Evolutionary conservation across 2,888 invertebrate genomes (phyloP).

Genomic region (Ennomos fuscantarius): DNA sequence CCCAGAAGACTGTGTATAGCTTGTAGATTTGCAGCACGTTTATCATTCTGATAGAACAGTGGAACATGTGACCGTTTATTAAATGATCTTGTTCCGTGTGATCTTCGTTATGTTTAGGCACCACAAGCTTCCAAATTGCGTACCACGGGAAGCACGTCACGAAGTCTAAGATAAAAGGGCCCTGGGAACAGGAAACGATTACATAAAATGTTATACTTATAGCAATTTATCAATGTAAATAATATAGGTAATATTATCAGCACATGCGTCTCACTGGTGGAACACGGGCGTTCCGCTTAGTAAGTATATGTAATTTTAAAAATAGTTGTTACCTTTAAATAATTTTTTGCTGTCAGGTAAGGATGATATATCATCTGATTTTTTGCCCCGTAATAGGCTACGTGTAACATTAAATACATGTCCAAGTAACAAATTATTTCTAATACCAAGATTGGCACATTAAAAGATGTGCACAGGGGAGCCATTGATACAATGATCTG

Average conservation of each 20-base stretch:
- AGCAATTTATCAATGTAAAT: too few species aligned
- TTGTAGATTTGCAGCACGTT: conserved; percentile 77
- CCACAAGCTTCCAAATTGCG: conserved; percentile 59
- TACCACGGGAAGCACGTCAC: conserved; percentile 81
- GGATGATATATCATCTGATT: conserved; percentile 83
- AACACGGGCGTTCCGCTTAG: not conserved
- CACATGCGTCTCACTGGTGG: too few species aligned
- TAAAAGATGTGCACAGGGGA: conserved; percentile 63
- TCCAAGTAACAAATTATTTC: conserved; percentile 78
- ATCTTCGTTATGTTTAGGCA: conserved; percentile 66
- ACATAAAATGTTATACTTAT: too few species aligned
- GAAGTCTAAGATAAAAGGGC: conserved; percentile 73
- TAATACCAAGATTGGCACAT: conserved; percentile 59
- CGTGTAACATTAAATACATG: conserved; percentile 79
- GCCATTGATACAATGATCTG: conserved; percentile 72
- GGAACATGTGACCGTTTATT: conserved; percentile 61
- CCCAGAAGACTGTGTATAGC: conserved; percentile 70
- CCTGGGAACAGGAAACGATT: conserved; percentile 47
- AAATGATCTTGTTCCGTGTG: conserved; percentile 61
- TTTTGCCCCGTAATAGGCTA: conserved; percentile 78
- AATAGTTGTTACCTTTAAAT: conserved; percentile 62
- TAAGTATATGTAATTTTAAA: not conserved
- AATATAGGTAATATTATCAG: too few species aligned
- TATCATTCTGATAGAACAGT: conserved; percentile 70
- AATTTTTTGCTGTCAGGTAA: conserved; percentile 78